A percentile compares a stretch with the other conserved stretches of the same genome.
Conservation (phyloP, 1,140 invertebrate genomes). For the Euura lappo region DNA sequence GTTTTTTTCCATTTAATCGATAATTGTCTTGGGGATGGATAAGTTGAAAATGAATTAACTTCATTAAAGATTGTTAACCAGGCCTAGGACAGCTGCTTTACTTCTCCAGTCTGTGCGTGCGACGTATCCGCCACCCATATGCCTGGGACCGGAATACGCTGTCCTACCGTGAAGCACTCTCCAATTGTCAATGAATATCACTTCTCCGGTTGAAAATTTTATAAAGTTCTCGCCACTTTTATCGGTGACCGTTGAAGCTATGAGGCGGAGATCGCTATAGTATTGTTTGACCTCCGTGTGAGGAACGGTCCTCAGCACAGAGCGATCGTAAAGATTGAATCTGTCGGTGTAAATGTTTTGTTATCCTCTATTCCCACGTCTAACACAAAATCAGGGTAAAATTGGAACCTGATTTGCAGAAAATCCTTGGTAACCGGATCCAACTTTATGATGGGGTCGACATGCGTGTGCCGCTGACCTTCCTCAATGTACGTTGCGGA, state of each 20-base stretch:
- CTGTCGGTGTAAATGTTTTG: constrained; percentile 37
- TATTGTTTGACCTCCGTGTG: constrained; percentile 63
- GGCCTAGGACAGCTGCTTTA: constrained; percentile 58
- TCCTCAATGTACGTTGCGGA: constrained; percentile 71
- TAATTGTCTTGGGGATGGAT: no score
- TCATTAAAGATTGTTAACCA: constrained; percentile 39
- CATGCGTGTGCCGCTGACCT: constrained; percentile 60
- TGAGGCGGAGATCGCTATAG: constrained; percentile 66
- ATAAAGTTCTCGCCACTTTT: constrained; percentile 63
- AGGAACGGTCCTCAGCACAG: constrained; percentile 63
- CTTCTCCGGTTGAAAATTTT: constrained; percentile 68
- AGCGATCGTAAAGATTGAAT: constrained; percentile 74
- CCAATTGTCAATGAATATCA: constrained; percentile 80
- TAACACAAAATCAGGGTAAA: not conserved
- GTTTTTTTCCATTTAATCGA: no score
- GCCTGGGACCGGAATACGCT: constrained; percentile 66
- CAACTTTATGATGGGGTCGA: constrained; percentile 62
- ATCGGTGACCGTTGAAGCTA: constrained; percentile 64
- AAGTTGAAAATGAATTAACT: not conserved
- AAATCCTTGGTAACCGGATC: constrained; percentile 59
- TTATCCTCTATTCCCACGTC: not conserved
- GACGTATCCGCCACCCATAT: constrained; percentile 68
- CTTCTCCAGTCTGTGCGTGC: constrained; percentile 68
- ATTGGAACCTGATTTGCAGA: constrained; percentile 62
- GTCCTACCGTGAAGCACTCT: constrained; percentile 74